A percentile compares a stretch with the other conserved stretches of the same genome.
Conservation (phyloP, 2,113 vertebrate genomes). For the Tyto alba region DNA sequence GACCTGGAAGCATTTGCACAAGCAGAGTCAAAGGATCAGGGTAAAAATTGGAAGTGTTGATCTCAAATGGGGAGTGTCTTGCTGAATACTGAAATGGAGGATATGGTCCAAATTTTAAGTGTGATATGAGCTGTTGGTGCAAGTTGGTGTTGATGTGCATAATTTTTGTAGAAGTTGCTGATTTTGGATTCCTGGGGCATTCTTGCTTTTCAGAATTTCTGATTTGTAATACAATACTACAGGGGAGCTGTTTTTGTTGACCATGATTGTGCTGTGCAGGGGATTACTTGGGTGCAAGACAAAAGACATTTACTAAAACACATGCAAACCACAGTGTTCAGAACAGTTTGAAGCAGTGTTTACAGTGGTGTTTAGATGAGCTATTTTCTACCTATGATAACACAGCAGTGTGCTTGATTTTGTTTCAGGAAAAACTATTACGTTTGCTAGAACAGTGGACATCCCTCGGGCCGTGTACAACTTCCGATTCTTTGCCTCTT, state of each 20-base stretch:
- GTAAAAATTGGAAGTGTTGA: constrained; percentile 51
- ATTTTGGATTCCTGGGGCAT: neutral
- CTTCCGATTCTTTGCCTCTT: constrained; percentile 93
- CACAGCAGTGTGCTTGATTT: neutral
- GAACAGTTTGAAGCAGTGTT: neutral
- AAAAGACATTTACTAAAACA: neutral
- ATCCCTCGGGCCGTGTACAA: constrained; percentile 87
- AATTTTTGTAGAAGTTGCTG: neutral
- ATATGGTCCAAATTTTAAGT: neutral
- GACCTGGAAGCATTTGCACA: constrained; percentile 85
- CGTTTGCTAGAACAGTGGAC: constrained; percentile 84
- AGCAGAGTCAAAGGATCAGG: constrained; percentile 96
- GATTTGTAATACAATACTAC: neutral
- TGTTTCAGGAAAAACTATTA: constrained; percentile 86
- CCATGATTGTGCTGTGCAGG: neutral
- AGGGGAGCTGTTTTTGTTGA: neutral
- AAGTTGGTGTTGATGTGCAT: neutral
- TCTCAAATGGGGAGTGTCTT: neutral
- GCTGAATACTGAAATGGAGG: neutral
- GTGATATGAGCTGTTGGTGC: neutral
- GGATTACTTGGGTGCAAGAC: neutral
- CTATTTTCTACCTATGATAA: neutral
- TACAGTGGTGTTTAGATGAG: neutral
- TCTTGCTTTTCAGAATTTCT: neutral
- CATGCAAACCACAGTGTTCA: neutral